phyloP scores from a whole-genome alignment of 2,113 vertebrate genomes.

The Sciurus niger region DNA sequence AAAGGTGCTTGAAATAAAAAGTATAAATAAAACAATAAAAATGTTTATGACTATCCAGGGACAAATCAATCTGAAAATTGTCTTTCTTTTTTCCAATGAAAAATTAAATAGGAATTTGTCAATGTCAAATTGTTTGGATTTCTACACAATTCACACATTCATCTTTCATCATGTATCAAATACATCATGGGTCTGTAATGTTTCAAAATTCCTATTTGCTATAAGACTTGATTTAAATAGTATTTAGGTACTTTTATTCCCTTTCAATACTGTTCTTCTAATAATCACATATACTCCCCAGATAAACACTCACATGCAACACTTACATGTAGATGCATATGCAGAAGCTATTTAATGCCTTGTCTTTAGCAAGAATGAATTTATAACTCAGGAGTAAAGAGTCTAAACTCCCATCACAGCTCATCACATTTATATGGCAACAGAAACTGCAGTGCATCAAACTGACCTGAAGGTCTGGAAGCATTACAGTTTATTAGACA shows the following conservation, averaged over 20 bases:
- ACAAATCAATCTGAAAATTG: constrained; percentile 53
- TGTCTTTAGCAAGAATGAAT: constrained; percentile 51
- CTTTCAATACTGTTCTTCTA: constrained; percentile 40
- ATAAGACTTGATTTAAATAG: constrained; percentile 13
- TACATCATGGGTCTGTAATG: neutral
- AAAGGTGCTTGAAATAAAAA: neutral
- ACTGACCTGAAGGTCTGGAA: constrained; percentile 57
- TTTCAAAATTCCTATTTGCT: constrained; percentile 58
- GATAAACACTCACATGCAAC: neutral
- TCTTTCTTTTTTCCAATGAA: constrained; percentile 50
- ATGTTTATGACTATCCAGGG: neutral
- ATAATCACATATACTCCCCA: neutral
- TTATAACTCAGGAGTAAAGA: constrained; percentile 50
- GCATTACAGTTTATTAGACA: constrained; percentile 72
- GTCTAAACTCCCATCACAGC: constrained; percentile 1
- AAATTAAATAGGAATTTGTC: constrained; percentile 45
- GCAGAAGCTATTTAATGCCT: constrained; percentile 3
- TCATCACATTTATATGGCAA: constrained; percentile 60
- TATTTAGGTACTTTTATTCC: neutral
- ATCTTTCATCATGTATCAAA: neutral
- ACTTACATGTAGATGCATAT: neutral
- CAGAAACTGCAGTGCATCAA: constrained; percentile 35
- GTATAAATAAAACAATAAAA: neutral
- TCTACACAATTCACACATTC: neutral
- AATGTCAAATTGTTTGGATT: constrained; percentile 40